A percentile compares a stretch with the other conserved stretches of the same genome.
These are phyloP conservation scores for Coregonus ussuriensis DNA, from an alignment of 2,797 vertebrate genomes.

Conservation along the genomic window DNA sequence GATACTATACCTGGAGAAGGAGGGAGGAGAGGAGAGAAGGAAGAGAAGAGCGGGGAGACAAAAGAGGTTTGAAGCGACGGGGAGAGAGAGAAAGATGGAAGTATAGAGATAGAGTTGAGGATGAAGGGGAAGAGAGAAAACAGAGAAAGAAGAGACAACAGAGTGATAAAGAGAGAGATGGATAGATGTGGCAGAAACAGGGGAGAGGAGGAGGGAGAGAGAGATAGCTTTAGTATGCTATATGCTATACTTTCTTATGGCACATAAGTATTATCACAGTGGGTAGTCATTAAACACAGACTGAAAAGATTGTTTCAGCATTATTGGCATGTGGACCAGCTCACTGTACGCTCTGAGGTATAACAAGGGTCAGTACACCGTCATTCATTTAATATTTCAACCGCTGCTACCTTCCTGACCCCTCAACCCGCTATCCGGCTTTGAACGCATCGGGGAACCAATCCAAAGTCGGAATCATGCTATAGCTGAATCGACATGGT, in stretches of 20 bases:
- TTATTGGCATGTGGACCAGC: not conserved
- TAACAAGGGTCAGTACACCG: not conserved
- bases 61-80: not conserved
- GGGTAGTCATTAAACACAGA: no score
- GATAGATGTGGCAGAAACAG: not conserved
- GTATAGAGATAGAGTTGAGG: no score
- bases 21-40: no score
- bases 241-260: no score
- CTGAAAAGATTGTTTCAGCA: no score
- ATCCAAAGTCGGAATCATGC: not conserved
- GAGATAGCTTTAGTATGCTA: no score
- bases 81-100: not conserved
- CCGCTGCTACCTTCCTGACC: not conserved
- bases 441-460: not conserved
- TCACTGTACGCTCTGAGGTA: not conserved
- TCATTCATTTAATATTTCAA: not conserved
- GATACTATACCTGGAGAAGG: conserved; percentile 45
- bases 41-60: not conserved
- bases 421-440: not conserved
- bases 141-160: not conserved
- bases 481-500: not conserved
- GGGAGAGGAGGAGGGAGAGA: not conserved
- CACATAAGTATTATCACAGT: no score
- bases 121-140: not conserved
- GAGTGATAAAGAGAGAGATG: not conserved